Evolutionary conservation across 2,888 invertebrate genomes (phyloP).

Genomic region (Norana najaformis): DNA sequence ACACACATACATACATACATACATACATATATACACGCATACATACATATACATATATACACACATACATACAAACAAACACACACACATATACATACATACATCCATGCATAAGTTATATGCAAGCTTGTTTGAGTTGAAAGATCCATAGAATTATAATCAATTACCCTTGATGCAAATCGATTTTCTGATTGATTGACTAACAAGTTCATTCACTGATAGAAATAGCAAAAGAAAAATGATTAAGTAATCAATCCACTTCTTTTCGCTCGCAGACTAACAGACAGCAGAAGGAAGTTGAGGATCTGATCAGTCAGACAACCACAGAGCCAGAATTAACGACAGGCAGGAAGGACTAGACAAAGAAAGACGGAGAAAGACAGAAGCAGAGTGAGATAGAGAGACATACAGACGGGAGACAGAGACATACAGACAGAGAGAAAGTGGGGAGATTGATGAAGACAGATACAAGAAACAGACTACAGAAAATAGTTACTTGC

Average conservation of each 20-base stretch:
- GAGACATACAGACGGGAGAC: not conserved
- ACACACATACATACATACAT: too few species aligned
- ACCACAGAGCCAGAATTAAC: not conserved
- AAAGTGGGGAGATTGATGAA: not conserved
- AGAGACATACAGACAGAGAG: not conserved
- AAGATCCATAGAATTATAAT: not conserved
- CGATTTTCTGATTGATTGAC: not conserved
- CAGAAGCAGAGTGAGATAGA: not conserved
- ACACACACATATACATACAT: too few species aligned
- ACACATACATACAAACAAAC: too few species aligned
- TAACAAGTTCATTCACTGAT: not conserved
- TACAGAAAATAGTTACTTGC: not conserved
- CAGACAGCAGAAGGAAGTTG: not conserved
- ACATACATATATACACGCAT: too few species aligned
- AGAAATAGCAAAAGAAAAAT: not conserved
- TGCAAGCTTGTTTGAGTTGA: too few species aligned
- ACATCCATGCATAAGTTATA: too few species aligned
- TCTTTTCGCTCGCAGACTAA: too few species aligned
- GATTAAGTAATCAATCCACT: not conserved
- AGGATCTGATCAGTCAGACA: not conserved
- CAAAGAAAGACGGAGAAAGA: not conserved
- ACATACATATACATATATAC: too few species aligned
- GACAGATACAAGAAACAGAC: slow-evolving; percentile 20
- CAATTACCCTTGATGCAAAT: not conserved
- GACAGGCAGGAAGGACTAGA: not conserved